These are phyloP conservation scores for Condylura cristata DNA, from an alignment of 2,113 vertebrate species.

Conservation along the genomic window DNA sequence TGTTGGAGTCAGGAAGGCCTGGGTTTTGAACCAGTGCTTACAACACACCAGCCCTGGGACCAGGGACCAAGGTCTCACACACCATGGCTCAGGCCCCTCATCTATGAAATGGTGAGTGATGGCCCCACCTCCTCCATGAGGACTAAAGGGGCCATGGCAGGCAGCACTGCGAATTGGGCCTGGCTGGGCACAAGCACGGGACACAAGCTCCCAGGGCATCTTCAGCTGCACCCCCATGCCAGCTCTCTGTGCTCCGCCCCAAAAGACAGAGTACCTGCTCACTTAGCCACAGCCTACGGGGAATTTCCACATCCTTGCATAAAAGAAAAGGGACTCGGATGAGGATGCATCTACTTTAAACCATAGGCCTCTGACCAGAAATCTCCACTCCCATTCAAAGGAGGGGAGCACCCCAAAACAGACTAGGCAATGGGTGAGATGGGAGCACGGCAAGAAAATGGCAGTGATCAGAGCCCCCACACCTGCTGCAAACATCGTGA, in stretches of 20 bases:
- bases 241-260: neutral
- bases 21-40: neutral
- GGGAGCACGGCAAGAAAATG: neutral
- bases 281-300: neutral
- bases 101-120: neutral
- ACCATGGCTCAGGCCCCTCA: neutral
- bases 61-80: neutral
- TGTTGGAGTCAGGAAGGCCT: neutral
- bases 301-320: neutral
- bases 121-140: too few relatives aligned
- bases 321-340: neutral
- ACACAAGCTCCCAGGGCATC: neutral
- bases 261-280: neutral
- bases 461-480: neutral
- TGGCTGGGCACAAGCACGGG: neutral
- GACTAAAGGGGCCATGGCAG: neutral
- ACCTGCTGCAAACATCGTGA: neutral
- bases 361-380: neutral
- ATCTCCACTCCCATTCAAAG: neutral
- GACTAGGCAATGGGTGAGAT: neutral
- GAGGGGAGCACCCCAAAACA: neutral
- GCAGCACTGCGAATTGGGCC: neutral
- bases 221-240: accelerated
- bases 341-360: neutral
- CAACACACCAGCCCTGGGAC: neutral